Evolutionary conservation across 2,797 vertebrate genomes (phyloP).

Genomic region (Channallabes apus): DNA sequence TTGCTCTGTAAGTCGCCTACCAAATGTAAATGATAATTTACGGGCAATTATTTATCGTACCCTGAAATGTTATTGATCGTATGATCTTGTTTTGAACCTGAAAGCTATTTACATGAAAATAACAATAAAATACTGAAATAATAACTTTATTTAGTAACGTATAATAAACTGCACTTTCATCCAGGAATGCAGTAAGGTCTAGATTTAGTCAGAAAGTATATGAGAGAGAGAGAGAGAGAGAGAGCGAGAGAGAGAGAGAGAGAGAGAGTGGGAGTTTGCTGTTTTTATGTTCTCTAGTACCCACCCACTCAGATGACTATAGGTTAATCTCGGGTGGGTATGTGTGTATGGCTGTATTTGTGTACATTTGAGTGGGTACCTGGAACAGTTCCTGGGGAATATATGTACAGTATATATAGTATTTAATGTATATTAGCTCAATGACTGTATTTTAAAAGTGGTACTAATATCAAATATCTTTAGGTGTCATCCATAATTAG

Average conservation of each 20-base stretch:
- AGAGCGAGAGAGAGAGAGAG: neutral
- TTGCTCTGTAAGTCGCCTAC: too few relatives aligned
- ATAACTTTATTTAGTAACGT: neutral
- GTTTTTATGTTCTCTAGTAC: slow-evolving; percentile 46
- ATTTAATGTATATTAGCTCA: neutral
- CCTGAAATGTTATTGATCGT: neutral
- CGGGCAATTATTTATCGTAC: neutral
- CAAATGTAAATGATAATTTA: neutral
- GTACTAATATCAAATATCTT: neutral
- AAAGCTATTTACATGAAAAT: neutral
- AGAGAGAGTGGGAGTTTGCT: slow-evolving; percentile 27
- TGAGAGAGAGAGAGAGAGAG: slow-evolving; percentile 44
- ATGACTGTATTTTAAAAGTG: neutral
- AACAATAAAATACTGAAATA: slow-evolving; percentile 8
- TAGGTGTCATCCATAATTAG: neutral
- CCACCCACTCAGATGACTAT: slow-evolving; percentile 49
- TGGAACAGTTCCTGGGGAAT: slow-evolving; percentile 15
- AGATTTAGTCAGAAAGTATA: slow-evolving; percentile 25
- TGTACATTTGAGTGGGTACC: slow-evolving; percentile 8
- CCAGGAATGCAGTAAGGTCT: neutral
- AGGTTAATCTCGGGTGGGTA: slow-evolving; percentile 41
- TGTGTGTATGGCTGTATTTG: neutral
- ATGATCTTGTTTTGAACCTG: neutral
- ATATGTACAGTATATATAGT: neutral
- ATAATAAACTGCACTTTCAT: too few relatives aligned